Evolutionary conservation across 2,888 invertebrate species (phyloP).

Genomic region (Fragum whitleyi): DNA sequence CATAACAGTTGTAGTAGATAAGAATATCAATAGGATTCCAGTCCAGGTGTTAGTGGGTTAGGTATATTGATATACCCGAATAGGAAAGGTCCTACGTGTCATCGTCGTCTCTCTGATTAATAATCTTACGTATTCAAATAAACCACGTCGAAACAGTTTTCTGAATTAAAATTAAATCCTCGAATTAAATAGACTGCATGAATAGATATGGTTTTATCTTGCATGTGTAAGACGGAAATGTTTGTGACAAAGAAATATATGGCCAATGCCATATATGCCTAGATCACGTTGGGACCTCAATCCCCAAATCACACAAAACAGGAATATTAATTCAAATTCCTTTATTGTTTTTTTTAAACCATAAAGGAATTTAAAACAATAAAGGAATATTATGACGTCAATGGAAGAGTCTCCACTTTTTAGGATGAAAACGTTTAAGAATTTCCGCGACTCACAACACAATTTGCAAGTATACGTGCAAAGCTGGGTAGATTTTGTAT

Average conservation of each 20-base stretch:
- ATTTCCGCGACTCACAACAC: too few relatives aligned
- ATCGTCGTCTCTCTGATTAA: slow-evolving; percentile 22
- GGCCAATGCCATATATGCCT: too few relatives aligned
- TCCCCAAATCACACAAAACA: too few relatives aligned
- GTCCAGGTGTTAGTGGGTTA: slow-evolving; percentile 42
- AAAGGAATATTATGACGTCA: too few relatives aligned
- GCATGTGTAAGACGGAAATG: neutral
- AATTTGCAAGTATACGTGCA: too few relatives aligned
- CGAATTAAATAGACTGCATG: neutral
- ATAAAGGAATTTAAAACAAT: too few relatives aligned
- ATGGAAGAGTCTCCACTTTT: too few relatives aligned
- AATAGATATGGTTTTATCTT: neutral
- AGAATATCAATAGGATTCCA: slow-evolving; percentile 45
- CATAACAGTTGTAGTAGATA: slow-evolving; percentile 40
- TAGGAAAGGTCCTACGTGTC: slow-evolving; percentile 20
- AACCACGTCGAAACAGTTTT: neutral
- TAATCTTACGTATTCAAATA: slow-evolving; percentile 9
- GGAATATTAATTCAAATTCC: too few relatives aligned
- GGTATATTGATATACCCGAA: slow-evolving; percentile 27
- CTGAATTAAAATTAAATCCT: slow-evolving; percentile 12
- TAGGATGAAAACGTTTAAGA: too few relatives aligned
- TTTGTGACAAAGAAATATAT: neutral
- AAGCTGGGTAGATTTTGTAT: too few relatives aligned
- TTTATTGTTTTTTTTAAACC: too few relatives aligned
- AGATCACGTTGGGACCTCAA: too few relatives aligned